A percentile compares a stretch with the other conserved stretches of the same genome.
Conservation (phyloP, 2,888 invertebrate species). For the Tetranychus truncatus region DNA sequence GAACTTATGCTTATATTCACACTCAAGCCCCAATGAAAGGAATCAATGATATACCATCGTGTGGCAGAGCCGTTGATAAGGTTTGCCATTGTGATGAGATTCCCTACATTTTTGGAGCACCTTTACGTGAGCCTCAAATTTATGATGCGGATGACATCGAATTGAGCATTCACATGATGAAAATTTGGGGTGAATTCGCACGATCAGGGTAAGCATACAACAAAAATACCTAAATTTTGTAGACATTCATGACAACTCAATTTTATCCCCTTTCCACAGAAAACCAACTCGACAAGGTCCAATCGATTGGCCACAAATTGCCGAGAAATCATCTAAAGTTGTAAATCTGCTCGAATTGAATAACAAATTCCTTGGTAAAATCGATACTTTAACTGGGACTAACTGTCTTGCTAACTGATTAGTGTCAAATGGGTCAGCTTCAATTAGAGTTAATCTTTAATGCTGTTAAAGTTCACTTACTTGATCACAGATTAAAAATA, state of each 20-base stretch:
- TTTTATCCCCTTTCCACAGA: not conserved
- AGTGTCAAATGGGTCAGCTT: too few relatives aligned
- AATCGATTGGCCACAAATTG: not conserved
- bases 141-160: not conserved
- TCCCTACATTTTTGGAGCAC: not conserved
- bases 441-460: too few relatives aligned
- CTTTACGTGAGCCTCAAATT: not conserved
- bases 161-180: constrained; percentile 10
- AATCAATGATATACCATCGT: too few relatives aligned
- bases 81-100: not conserved
- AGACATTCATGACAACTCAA: not conserved
- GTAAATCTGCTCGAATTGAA: not conserved
- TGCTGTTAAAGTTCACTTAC: too few relatives aligned
- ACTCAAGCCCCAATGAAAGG: not conserved
- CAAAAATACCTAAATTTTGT: not conserved
- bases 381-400: not conserved
- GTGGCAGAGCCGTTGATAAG: too few relatives aligned
- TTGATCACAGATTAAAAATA: too few relatives aligned
- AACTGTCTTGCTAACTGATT: not conserved
- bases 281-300: not conserved
- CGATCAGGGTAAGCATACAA: not conserved
- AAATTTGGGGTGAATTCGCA: constrained; percentile 13
- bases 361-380: not conserved
- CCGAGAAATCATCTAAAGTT: not conserved
- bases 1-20: not conserved